Conservation (phyloP, 2,113 vertebrate genomes). For the Raja brachyura region DNA sequence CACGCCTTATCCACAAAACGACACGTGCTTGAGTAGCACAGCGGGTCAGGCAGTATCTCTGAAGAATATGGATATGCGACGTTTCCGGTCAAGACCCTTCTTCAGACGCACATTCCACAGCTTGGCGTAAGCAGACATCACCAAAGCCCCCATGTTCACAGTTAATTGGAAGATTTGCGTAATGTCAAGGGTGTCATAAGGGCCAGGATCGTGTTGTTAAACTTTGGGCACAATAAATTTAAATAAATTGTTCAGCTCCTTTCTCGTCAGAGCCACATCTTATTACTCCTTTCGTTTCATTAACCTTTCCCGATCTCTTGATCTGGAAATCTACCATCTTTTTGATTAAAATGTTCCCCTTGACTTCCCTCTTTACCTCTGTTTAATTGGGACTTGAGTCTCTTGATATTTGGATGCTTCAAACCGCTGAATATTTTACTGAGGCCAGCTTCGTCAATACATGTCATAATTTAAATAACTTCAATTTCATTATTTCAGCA, state of each 20-base stretch:
- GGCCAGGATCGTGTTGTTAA: not conserved
- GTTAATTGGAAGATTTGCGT: not conserved
- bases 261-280: not conserved
- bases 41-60: too few relatives aligned
- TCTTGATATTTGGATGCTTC: not conserved
- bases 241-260: not conserved
- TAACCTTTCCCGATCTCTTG: slow-evolving; percentile 19
- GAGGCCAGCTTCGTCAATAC: not conserved
- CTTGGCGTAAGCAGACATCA: not conserved
- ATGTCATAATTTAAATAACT: not conserved
- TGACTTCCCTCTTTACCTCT: not conserved
- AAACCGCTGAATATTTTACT: not conserved
- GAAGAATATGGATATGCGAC: too few relatives aligned
- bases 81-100: too few relatives aligned
- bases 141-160: too few relatives aligned
- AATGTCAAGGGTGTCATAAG: not conserved
- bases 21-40: too few relatives aligned
- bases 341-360: slow-evolving; percentile 4
- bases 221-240: not conserved
- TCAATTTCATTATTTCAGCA: not conserved
- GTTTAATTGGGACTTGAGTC: slow-evolving; percentile 16
- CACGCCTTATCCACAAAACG: not conserved
- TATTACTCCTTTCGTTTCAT: not conserved
- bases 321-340: not conserved
- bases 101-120: not conserved